Base-by-base conservation (phyloP, 92 coral and sea anemone species). In the Zoanthus solanderi region DNA sequence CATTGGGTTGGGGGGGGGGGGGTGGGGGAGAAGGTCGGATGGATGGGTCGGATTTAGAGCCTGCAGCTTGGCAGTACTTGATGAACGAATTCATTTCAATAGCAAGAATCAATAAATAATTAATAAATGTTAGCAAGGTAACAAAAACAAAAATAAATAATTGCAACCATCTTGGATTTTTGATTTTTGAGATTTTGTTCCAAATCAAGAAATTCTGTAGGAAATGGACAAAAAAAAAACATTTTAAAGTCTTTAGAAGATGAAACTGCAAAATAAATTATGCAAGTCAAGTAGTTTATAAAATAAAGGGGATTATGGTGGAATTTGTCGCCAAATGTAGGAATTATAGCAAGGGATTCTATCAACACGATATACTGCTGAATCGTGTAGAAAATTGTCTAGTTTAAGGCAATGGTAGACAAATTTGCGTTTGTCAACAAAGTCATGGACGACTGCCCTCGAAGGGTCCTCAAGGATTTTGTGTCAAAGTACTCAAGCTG, bases 401-500 rank as follows among this genome's bases (percentile, higher is more conserved):
- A 54, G 60, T 54, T 54, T 54, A 54, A 54, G 60, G 12, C 11
- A 54, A 4, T 57, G 3, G 16, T n/a, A 57, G 65, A 57, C 65
- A 57, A 57, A 57, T 57, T 57, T 57, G 18, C 72, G 7, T n/a
- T 66, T 66, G 32, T 66, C 72, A 66, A 66, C 72, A 31, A 66
- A 63, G 18, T 18, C 69, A 11, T 63, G 69, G 69, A 63, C 69
- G 6, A 37, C 42, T 37, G 42, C 42, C 15, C 0, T 53, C 15
- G 58, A 53, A 53, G 58, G 11, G 12, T 53, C 58, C 58, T 53
- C 11, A 9, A 9, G 58, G 11, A 53, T 9, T 9, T 54, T 54
- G 15, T 9, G 60, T 5, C 5, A 10, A 15, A 12, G 5, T 4
- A n/a, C 58, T 53, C 15, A 14, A 53, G 58, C 58, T 53, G 58